phyloP scores from a whole-genome alignment of 2,113 vertebrate species.

The Chlorodrepanis virens region DNA sequence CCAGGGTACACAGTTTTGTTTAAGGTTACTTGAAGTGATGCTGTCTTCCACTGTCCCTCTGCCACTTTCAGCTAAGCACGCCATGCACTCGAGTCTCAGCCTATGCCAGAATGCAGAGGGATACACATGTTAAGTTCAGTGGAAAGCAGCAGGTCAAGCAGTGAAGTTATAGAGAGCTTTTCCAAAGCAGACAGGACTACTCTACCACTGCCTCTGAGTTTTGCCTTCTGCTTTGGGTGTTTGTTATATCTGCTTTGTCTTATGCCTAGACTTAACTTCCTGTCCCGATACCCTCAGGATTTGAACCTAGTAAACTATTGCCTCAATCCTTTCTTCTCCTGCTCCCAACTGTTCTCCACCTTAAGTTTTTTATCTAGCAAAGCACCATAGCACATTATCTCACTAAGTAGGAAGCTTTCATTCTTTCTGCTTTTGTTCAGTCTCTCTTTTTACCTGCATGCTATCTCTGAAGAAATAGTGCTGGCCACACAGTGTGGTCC shows the following conservation, averaged over 20 bases:
- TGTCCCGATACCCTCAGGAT: background rate
- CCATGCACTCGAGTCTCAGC: rapidly evolving
- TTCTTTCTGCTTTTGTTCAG: background rate
- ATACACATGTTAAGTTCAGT: background rate
- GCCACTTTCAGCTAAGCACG: background rate
- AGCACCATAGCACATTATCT: background rate
- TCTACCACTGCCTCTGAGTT: background rate
- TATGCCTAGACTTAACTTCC: background rate
- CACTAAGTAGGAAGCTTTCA: background rate
- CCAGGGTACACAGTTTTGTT: background rate
- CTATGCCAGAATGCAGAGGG: background rate
- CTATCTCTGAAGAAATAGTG: background rate
- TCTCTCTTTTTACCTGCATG: background rate
- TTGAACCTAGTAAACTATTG: background rate
- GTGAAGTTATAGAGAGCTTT: background rate
- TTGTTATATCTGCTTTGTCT: background rate
- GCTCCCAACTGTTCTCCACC: background rate
- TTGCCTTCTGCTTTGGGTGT: background rate
- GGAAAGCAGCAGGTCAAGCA: background rate
- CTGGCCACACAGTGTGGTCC: background rate
- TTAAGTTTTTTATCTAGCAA: background rate
- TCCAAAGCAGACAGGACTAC: background rate
- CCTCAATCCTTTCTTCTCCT: background rate
- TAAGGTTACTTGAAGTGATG: background rate
- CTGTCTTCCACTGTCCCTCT: background rate